A percentile compares a stretch with the other conserved stretches of the same genome.
These are phyloP conservation scores for Acanthiza pusilla DNA, from an alignment of 2,797 vertebrate genomes.

Conservation along the genomic window DNA sequence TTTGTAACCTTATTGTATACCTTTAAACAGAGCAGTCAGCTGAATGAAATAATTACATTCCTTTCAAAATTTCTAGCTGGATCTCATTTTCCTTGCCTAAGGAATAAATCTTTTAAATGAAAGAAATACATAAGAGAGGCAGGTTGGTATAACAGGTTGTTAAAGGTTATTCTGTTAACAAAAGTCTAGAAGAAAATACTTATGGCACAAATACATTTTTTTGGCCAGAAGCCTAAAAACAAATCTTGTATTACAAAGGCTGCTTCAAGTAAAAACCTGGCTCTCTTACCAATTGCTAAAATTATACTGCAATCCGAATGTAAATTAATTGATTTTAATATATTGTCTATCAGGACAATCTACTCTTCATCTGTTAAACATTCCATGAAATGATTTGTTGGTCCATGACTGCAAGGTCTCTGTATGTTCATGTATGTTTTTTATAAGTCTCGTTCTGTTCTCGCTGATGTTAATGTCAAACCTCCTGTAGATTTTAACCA, in stretches of 20 bases:
- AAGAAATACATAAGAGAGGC: not conserved
- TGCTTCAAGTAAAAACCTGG: not conserved
- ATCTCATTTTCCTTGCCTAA: not conserved
- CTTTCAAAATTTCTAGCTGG: not conserved
- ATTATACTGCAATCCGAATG: not conserved
- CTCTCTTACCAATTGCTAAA: not conserved
- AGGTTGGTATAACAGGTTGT: not conserved
- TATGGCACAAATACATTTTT: not conserved
- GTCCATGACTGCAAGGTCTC: not conserved
- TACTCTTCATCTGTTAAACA: not conserved
- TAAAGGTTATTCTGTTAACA: not conserved
- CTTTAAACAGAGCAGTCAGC: not conserved
- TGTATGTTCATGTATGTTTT: not conserved
- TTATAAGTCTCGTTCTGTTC: not conserved
- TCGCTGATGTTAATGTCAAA: not conserved
- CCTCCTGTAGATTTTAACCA: not conserved
- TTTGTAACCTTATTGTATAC: not conserved
- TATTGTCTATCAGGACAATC: not conserved
- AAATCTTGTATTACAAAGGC: not conserved
- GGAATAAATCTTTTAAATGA: not conserved
- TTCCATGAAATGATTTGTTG: not conserved
- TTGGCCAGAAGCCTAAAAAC: not conserved
- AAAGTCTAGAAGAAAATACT: not conserved
- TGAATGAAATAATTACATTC: not conserved
- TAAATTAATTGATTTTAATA: not conserved